Conservation (phyloP, 2,797 vertebrate genomes). For the Oophaga sylvatica region DNA sequence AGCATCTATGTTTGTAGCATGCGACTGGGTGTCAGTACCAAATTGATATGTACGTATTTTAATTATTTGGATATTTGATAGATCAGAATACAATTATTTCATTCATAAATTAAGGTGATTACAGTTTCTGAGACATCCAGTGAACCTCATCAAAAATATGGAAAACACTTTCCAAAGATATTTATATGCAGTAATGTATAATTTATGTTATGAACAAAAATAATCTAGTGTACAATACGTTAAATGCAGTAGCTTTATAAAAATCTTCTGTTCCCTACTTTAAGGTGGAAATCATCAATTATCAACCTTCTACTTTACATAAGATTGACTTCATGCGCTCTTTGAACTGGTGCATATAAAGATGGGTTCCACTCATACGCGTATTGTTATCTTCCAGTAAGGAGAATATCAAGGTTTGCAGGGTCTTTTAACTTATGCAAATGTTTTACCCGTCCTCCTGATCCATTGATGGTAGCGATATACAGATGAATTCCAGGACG, state of each 20-base stretch:
- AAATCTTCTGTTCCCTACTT: neutral
- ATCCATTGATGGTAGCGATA: neutral
- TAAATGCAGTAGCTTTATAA: neutral
- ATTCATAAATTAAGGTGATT: too few species aligned
- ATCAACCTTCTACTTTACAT: neutral
- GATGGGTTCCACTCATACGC: neutral
- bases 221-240: neutral
- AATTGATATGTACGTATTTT: too few species aligned
- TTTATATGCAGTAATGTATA: too few species aligned
- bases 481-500: neutral
- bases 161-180: too few species aligned
- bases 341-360: slow-evolving; percentile 1
- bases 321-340: slow-evolving; percentile 8
- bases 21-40: too few species aligned
- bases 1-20: too few species aligned
- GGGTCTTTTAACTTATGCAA: slow-evolving; percentile 31
- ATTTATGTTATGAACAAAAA: neutral
- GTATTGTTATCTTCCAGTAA: neutral
- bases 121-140: too few species aligned
- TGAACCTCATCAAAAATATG: too few species aligned
- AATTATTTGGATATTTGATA: too few species aligned
- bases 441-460: neutral
- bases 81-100: too few species aligned
- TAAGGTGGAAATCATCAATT: neutral
- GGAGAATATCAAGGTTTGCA: slow-evolving; percentile 7